These are phyloP conservation scores for Poecilia latipinna DNA, from an alignment of 2,113 vertebrate species.

Conservation along the genomic window DNA sequence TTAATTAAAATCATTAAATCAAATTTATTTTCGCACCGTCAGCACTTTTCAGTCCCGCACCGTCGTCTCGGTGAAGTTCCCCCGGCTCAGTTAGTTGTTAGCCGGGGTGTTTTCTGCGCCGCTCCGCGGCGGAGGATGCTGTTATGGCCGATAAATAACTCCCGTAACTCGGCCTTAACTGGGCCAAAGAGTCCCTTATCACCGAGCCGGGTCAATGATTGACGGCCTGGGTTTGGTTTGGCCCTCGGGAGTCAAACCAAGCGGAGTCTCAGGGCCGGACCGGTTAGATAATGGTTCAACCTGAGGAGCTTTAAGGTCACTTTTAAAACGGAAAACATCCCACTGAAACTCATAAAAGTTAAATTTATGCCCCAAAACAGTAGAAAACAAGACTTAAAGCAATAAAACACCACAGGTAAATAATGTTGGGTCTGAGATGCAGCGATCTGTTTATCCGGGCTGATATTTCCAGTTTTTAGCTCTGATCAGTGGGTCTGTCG, in stretches of 20 bases:
- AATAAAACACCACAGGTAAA: no score
- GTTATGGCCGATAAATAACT: conserved; percentile 1
- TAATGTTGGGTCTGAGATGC: no score
- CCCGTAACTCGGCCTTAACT: not conserved
- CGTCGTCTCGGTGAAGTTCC: conserved; percentile 10
- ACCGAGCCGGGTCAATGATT: conserved; percentile 50
- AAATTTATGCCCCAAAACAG: no score
- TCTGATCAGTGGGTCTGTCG: no score
- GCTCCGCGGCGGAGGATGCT: conserved; percentile 44
- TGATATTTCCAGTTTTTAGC: no score
- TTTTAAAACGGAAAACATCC: not conserved
- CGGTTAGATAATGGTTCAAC: conserved; percentile 69
- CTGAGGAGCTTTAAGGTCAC: conserved; percentile 27
- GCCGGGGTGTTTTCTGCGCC: not conserved
- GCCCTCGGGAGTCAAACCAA: not conserved
- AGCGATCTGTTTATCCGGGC: no score
- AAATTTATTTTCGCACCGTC: rapidly evolving
- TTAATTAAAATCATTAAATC: conserved; percentile 13
- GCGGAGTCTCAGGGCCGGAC: conserved; percentile 76
- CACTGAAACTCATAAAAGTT: no score
- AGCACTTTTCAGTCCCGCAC: not conserved
- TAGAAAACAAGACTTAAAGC: no score
- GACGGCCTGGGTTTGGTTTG: conserved; percentile 11
- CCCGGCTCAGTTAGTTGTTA: not conserved
- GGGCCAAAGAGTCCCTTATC: conserved; percentile 39